Evolutionary conservation across 2,113 vertebrate species (phyloP).

Genomic region (Struthidea cinerea): DNA sequence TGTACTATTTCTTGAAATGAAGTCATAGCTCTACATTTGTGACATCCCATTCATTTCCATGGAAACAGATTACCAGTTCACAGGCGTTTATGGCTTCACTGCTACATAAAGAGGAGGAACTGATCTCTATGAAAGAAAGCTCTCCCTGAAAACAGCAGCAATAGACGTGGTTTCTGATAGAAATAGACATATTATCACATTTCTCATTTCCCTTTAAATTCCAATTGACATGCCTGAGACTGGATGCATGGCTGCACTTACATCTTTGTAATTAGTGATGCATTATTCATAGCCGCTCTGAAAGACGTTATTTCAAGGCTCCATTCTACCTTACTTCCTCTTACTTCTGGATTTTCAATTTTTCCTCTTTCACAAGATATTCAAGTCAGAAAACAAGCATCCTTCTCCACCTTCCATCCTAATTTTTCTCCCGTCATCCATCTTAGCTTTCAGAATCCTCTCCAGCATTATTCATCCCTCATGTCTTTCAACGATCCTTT

Average conservation of each 20-base stretch:
- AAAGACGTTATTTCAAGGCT: not conserved
- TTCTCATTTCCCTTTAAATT: constrained; percentile 19
- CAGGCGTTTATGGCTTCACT: not conserved
- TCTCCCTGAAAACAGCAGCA: not conserved
- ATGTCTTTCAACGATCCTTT: not conserved
- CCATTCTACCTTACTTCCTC: not conserved
- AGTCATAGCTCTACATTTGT: not conserved
- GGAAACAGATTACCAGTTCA: constrained; percentile 36
- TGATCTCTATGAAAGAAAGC: not conserved
- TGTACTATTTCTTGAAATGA: not conserved
- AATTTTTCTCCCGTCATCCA: not conserved
- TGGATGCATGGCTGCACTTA: not conserved
- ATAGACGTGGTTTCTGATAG: not conserved
- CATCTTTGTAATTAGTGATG: not conserved
- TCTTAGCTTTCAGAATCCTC: not conserved
- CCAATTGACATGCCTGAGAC: not conserved
- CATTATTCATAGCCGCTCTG: not conserved
- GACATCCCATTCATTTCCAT: constrained; percentile 55
- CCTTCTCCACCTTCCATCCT: not conserved
- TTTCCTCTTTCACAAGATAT: not conserved
- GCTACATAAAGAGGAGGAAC: not conserved
- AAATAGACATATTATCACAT: not conserved
- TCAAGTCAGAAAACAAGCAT: not conserved
- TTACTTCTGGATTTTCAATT: not conserved
- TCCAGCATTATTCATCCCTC: not conserved